These are phyloP conservation scores for Marisa cornuarietis DNA, from an alignment of 1,140 invertebrate species.

Conservation along the genomic window DNA sequence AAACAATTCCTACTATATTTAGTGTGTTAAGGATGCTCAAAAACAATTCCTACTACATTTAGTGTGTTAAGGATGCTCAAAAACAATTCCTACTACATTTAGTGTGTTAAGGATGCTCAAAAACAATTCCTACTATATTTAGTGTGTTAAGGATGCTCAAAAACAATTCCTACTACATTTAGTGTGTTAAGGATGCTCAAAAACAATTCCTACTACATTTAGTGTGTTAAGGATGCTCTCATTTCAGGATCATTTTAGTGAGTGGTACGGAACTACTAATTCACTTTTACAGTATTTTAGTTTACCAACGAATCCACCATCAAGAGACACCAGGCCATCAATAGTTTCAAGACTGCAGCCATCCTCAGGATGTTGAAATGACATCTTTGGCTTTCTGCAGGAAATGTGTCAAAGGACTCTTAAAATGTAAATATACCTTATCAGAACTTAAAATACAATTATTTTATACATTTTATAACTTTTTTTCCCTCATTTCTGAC, in stretches of 20 bases:
- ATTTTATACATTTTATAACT: too few species aligned
- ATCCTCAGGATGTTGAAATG: not conserved
- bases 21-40: not conserved
- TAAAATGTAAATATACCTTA: too few species aligned
- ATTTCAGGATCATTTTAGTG: not conserved
- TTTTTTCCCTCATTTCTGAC: too few species aligned
- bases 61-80: not conserved
- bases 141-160: not conserved
- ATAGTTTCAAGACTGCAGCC: conserved; percentile 24
- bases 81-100: not conserved
- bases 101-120: not conserved
- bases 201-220: not conserved
- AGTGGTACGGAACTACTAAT: too few species aligned
- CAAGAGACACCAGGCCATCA: conserved; percentile 36
- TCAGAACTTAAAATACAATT: too few species aligned
- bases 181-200: not conserved
- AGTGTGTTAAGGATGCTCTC: not conserved
- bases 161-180: not conserved
- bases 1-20: not conserved
- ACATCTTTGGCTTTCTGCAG: conserved; percentile 13
- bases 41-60: not conserved
- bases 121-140: not conserved
- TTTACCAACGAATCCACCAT: conserved; percentile 41
- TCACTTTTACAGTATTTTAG: not conserved
- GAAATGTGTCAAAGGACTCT: not conserved